phyloP scores from a whole-genome alignment of 2,797 vertebrate species.

The Poecilia gillii region DNA sequence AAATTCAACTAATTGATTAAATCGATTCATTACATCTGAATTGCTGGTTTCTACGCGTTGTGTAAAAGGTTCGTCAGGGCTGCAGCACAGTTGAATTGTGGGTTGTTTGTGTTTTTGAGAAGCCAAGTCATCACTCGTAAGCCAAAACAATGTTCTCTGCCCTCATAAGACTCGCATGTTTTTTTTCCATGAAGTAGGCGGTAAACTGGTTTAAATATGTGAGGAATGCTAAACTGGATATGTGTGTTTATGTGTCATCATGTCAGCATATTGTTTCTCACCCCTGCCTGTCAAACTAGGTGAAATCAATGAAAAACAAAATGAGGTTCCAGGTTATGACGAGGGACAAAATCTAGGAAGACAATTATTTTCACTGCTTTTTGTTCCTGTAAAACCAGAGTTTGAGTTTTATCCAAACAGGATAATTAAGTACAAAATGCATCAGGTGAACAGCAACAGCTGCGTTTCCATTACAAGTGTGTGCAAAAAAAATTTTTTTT shows the following conservation, averaged over 20 bases:
- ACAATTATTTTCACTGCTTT: neutral
- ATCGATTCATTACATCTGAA: neutral
- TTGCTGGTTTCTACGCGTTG: neutral
- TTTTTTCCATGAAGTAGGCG: conserved; percentile 39
- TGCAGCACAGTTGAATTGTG: conserved; percentile 4
- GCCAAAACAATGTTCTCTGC: conserved; percentile 18
- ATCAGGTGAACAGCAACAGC: neutral
- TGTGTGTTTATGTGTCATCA: conserved; percentile 41
- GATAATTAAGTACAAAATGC: neutral
- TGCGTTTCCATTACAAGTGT: no score
- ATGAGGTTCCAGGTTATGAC: conserved; percentile 53
- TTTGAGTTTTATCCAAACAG: neutral
- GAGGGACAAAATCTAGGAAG: conserved; percentile 33
- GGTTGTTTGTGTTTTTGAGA: conserved; percentile 15
- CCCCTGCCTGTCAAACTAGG: conserved; percentile 36
- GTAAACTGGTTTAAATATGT: conserved; percentile 53
- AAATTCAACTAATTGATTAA: neutral
- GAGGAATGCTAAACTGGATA: conserved; percentile 60
- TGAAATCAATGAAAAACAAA: conserved; percentile 58
- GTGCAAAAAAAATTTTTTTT: no score
- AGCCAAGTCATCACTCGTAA: conserved; percentile 44
- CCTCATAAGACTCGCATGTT: conserved; percentile 28
- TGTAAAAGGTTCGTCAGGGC: neutral
- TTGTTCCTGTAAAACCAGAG: neutral
- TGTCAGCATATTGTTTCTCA: conserved; percentile 65